phyloP scores from a whole-genome alignment of 2,888 invertebrate species.

The Acrobasis repandana region DNA sequence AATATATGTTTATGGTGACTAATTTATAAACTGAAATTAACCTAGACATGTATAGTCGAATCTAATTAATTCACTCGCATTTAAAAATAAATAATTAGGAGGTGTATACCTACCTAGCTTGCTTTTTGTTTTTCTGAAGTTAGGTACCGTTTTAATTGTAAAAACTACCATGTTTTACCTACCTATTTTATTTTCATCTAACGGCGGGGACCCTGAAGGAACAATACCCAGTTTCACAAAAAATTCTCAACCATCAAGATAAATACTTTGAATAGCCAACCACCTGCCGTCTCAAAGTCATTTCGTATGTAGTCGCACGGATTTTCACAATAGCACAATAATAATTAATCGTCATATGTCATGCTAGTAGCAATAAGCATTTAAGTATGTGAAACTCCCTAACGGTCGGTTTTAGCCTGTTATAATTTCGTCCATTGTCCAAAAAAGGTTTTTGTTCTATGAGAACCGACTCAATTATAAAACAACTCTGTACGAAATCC shows the following conservation, averaged over 20 bases:
- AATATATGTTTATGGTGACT: conserved; percentile 24
- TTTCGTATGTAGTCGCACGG: conserved; percentile 42
- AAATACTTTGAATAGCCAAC: conserved; percentile 34
- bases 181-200: neutral
- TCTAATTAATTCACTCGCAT: neutral
- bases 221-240: conserved; percentile 33
- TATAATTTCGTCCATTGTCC: conserved; percentile 81
- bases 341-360: conserved; percentile 77
- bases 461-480: conserved; percentile 80
- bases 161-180: neutral
- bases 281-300: conserved; percentile 43
- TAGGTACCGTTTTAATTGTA: neutral
- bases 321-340: conserved; percentile 59
- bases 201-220: conserved; percentile 17
- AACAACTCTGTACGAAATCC: conserved; percentile 68
- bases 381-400: conserved; percentile 77
- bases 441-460: conserved; percentile 73
- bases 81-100: neutral
- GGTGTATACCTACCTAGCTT: no score
- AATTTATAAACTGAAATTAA: neutral
- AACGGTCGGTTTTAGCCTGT: conserved; percentile 70
- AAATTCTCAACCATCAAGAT: conserved; percentile 42
- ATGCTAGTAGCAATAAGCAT: conserved; percentile 70
- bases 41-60: neutral
- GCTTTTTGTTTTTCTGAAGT: neutral